Conservation (phyloP, 2,797 vertebrate genomes). For the Chrosomus eos region DNA sequence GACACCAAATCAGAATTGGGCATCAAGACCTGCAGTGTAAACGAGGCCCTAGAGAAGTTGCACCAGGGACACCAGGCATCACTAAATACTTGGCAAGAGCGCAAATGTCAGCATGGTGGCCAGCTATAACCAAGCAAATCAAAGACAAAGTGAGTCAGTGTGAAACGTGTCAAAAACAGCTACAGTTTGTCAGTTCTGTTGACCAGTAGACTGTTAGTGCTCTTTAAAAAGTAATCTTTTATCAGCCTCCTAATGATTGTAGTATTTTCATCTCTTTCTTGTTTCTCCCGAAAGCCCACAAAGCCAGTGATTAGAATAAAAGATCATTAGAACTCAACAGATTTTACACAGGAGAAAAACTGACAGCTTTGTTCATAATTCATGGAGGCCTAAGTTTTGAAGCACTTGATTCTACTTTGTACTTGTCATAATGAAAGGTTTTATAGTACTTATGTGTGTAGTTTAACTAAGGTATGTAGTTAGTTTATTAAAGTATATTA, state of each 20-base stretch:
- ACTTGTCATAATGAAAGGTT: neutral
- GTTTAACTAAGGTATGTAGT: neutral
- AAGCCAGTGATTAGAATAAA: neutral
- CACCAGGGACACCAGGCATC: no score
- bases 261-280: neutral
- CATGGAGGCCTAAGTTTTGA: neutral
- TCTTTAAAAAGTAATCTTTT: neutral
- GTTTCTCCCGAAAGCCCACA: neutral
- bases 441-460: neutral
- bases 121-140: no score
- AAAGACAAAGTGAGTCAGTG: no score
- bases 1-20: no score
- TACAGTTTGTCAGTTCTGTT: no score
- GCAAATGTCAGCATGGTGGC: no score
- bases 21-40: no score
- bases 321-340: neutral
- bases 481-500: no score
- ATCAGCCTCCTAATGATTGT: neutral
- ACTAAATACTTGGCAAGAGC: no score
- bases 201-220: neutral
- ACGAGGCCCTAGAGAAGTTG: no score
- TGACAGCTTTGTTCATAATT: constrained; percentile 1
- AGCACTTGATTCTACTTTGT: neutral
- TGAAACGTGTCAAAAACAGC: no score
- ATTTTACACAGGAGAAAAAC: neutral